Percentiles rank a stretch among this genome's conserved stretches.
Evolutionary conservation across 2,888 invertebrate genomes (phyloP).

Genomic region (Dorcus hopei): DNA sequence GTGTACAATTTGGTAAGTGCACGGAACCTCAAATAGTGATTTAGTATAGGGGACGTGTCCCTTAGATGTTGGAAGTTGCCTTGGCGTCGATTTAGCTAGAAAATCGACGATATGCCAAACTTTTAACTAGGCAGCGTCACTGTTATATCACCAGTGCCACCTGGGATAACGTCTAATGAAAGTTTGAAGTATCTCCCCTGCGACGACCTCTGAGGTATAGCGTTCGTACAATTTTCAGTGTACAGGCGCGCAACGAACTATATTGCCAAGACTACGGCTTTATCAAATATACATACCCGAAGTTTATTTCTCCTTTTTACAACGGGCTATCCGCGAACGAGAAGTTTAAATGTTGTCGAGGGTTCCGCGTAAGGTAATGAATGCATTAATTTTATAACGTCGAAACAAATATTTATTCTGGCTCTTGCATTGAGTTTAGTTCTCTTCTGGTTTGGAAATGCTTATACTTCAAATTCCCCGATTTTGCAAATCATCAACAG

Average conservation of each 20-base stretch:
- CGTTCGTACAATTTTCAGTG: neutral
- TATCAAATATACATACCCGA: no score
- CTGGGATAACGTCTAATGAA: slow-evolving; percentile 1
- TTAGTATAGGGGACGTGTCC: no score
- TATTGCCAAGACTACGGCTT: no score
- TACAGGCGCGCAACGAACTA: neutral
- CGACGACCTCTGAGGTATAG: neutral
- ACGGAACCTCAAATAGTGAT: no score
- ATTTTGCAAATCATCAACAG: no score
- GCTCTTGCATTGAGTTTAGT: no score
- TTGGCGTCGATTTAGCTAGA: neutral
- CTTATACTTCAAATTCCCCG: no score
- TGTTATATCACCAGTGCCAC: neutral
- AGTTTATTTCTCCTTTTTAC: no score
- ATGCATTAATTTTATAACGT: slow-evolving; percentile 2
- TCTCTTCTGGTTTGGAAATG: no score
- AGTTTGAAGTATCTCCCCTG: neutral
- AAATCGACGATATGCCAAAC: neutral
- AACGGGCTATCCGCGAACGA: neutral
- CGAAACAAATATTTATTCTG: neutral
- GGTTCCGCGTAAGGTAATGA: neutral
- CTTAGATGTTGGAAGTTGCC: no score
- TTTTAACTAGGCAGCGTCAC: slow-evolving; percentile 1
- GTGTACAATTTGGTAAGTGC: no score
- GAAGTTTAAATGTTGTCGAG: neutral